These are phyloP conservation scores for Rhinolophus sinicus DNA, from an alignment of 2,113 vertebrate species.

Conservation along the genomic window DNA sequence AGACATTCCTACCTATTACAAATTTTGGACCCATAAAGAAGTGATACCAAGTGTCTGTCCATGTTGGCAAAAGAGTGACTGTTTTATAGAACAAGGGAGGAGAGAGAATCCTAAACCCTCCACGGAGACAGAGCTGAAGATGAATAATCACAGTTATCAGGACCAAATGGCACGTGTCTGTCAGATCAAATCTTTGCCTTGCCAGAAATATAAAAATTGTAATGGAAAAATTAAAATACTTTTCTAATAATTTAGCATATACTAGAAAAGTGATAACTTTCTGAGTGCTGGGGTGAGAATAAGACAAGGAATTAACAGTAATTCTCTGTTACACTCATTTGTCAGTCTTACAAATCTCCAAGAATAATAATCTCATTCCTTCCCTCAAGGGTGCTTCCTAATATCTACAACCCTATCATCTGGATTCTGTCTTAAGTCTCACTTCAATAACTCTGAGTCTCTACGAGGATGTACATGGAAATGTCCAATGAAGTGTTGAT, in stretches of 20 bases:
- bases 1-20: neutral
- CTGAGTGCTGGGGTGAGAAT: neutral
- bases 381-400: neutral
- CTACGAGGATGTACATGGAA: rapidly evolving
- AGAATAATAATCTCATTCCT: neutral
- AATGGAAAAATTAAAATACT: neutral
- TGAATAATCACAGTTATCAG: neutral
- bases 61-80: neutral
- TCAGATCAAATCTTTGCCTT: neutral
- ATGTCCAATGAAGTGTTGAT: neutral
- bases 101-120: neutral
- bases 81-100: neutral
- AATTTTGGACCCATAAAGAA: neutral
- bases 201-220: neutral
- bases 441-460: neutral
- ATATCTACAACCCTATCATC: neutral
- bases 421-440: neutral
- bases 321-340: neutral
- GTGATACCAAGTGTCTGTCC: neutral
- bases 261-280: neutral
- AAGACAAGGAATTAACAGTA: neutral
- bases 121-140: neutral
- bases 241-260: too few species aligned
- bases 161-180: too few species aligned
- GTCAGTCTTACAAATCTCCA: too few species aligned